Conservation (phyloP, 2,113 vertebrate genomes). For the Sigmodon hispidus region DNA sequence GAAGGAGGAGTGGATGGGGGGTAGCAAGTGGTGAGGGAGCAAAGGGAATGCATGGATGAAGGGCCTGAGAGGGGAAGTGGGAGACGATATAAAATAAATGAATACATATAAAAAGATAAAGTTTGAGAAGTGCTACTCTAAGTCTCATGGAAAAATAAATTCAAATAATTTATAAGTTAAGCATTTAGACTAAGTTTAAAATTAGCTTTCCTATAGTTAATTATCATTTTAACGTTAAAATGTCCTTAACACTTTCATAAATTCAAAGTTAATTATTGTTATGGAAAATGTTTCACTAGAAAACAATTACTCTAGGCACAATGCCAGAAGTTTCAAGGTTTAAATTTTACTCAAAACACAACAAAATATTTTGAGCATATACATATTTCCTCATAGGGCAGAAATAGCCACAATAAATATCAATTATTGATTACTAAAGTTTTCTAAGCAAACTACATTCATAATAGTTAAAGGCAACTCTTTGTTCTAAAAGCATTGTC, state of each 20-base stretch:
- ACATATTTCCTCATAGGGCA: constrained; percentile 65
- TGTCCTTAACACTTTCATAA: constrained; percentile 69
- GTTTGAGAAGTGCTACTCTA: constrained; percentile 31
- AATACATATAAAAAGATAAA: not conserved
- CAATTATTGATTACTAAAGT: constrained; percentile 68
- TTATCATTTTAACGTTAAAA: constrained; percentile 73
- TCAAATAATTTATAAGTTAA: constrained; percentile 63
- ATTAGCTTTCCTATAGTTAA: constrained; percentile 72
- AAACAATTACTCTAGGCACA: constrained; percentile 74
- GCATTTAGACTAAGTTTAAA: constrained; percentile 60
- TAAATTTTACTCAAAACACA: constrained; percentile 80
- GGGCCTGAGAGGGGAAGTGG: not conserved
- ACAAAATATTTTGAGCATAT: constrained; percentile 72
- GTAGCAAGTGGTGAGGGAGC: not conserved
- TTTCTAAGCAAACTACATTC: constrained; percentile 44
- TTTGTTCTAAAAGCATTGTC: constrained; percentile 68
- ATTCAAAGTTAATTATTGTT: constrained; percentile 79
- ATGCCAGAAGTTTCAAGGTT: constrained; percentile 72
- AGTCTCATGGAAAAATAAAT: constrained; percentile 1
- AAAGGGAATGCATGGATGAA: not conserved
- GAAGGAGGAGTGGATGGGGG: not conserved
- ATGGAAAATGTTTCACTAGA: constrained; percentile 68
- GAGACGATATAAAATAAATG: not conserved
- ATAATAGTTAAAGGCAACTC: constrained; percentile 13
- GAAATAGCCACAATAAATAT: constrained; percentile 71